Evolutionary conservation across 2,113 vertebrate species (phyloP).

Genomic region (Myotis brandtii): DNA sequence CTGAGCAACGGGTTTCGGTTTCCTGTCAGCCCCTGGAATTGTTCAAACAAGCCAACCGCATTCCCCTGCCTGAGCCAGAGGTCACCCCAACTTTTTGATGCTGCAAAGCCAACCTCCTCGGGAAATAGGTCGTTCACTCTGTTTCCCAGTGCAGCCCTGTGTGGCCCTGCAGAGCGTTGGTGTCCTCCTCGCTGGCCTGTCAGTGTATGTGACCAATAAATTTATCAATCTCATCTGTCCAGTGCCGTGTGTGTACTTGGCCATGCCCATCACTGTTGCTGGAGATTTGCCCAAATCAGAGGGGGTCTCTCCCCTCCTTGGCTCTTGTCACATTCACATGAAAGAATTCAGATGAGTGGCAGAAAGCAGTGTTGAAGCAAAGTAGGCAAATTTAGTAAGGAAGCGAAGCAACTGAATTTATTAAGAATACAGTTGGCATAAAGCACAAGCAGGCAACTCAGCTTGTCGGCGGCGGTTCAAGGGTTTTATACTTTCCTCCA

Average conservation of each 20-base stretch:
- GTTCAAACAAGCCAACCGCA: neutral
- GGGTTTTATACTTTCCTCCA: neutral
- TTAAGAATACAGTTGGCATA: neutral
- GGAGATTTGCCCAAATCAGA: neutral
- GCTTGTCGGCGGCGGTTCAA: neutral
- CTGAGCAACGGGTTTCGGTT: neutral
- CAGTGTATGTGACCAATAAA: neutral
- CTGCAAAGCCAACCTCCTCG: neutral
- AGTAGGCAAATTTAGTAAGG: neutral
- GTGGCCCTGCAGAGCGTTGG: neutral
- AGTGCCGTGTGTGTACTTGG: neutral
- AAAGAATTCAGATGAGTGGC: neutral
- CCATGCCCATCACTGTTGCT: neutral
- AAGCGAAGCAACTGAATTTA: neutral
- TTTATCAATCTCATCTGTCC: neutral
- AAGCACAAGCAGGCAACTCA: neutral
- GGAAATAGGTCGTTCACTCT: neutral
- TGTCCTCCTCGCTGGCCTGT: neutral
- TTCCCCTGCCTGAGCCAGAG: neutral
- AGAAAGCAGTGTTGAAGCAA: neutral
- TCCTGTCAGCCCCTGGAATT: neutral
- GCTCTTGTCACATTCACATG: neutral
- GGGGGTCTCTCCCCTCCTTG: too few relatives aligned
- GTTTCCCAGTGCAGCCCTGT: too few relatives aligned
- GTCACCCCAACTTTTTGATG: neutral